Conservation (phyloP, 2,113 vertebrate genomes). For the Phylloscopus whistleri region DNA sequence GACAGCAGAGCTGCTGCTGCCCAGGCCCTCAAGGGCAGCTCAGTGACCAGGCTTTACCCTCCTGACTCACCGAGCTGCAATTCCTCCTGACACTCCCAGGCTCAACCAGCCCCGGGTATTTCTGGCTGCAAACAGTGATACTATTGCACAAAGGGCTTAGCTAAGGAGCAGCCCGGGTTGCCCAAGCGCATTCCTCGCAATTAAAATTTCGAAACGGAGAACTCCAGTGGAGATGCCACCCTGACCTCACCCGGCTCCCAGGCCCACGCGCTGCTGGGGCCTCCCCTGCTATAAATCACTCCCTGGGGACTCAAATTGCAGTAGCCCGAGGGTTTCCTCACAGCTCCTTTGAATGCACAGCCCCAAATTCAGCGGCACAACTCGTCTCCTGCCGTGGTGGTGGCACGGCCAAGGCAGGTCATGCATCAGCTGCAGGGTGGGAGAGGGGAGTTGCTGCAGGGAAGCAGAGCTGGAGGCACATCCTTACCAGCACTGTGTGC, state of each 20-base stretch:
- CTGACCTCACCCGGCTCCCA: neutral
- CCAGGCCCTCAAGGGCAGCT: neutral
- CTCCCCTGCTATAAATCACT: neutral
- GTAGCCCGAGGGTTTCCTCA: neutral
- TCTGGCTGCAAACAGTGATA: neutral
- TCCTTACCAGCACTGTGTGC: slow-evolving; percentile 94
- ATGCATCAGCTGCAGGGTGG: fast-evolving
- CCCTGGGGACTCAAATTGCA: neutral
- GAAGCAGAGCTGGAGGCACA: neutral
- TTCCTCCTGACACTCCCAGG: neutral
- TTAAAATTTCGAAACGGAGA: neutral
- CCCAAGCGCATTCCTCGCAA: neutral
- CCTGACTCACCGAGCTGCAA: neutral
- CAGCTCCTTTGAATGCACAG: neutral
- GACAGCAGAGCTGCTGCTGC: neutral
- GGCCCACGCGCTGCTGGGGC: fast-evolving
- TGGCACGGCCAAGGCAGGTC: neutral
- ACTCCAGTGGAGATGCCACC: neutral
- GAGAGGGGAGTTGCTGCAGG: neutral
- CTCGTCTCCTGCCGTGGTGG: fast-evolving
- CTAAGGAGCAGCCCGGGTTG: neutral
- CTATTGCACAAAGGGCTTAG: slow-evolving; percentile 22
- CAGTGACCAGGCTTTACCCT: fast-evolving
- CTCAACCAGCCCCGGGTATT: neutral
- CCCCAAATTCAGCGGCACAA: neutral